A percentile compares a stretch with the other conserved stretches of the same genome.
These are phyloP conservation scores for Eupithecia exiguata DNA, from an alignment of 2,888 invertebrate species.

Conservation along the genomic window DNA sequence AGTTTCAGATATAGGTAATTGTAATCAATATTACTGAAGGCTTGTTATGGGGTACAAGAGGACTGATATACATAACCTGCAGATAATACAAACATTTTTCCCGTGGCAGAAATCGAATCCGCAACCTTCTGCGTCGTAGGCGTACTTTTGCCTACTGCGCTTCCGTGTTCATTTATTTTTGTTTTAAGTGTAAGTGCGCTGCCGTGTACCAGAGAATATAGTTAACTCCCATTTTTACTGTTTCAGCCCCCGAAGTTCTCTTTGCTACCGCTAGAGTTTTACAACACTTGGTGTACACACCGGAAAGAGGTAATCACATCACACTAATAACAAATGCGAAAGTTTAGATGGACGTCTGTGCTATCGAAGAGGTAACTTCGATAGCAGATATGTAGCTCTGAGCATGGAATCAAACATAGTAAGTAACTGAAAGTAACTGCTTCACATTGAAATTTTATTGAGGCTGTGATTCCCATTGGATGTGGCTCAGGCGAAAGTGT, in stretches of 20 bases:
- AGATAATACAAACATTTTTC: neutral
- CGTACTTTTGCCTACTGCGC: neutral
- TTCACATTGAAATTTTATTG: too few relatives aligned
- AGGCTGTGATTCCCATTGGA: too few relatives aligned
- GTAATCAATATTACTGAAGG: too few relatives aligned
- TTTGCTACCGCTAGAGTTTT: slow-evolving; percentile 64
- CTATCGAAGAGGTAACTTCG: too few relatives aligned
- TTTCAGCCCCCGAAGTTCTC: slow-evolving; percentile 73
- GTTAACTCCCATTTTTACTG: slow-evolving; percentile 17
- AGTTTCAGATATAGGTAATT: too few relatives aligned
- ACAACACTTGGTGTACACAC: slow-evolving; percentile 74
- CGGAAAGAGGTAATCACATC: slow-evolving; percentile 66
- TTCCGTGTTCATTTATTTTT: too few relatives aligned
- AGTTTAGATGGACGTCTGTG: too few relatives aligned
- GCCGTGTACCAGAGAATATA: neutral
- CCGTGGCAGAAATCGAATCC: neutral
- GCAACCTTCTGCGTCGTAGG: neutral
- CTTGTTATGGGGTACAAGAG: neutral
- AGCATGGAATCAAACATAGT: too few relatives aligned
- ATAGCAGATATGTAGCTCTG: too few relatives aligned
- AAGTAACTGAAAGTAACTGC: too few relatives aligned
- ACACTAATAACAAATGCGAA: neutral
- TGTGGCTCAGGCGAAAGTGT: too few relatives aligned
- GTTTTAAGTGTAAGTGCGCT: too few relatives aligned
- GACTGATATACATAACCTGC: neutral